These are phyloP conservation scores for Crocuta crocuta DNA, from an alignment of 2,113 vertebrate genomes.

Conservation along the genomic window DNA sequence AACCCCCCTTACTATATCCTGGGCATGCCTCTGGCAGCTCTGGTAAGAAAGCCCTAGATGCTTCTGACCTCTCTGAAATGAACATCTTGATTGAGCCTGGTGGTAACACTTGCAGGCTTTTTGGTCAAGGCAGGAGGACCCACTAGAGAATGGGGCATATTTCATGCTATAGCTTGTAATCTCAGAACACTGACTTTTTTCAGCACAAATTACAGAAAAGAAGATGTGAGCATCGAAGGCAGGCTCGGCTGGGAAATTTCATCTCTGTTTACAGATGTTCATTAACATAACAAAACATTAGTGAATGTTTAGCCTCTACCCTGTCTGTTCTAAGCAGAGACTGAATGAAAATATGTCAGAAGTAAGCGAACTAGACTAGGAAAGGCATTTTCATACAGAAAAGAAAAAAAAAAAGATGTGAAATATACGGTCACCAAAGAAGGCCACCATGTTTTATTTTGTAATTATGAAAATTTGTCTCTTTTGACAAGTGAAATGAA, in stretches of 20 bases:
- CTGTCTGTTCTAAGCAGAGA: neutral
- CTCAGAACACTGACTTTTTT: constrained; percentile 24
- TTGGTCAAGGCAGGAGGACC: constrained; percentile 3
- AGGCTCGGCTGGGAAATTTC: neutral
- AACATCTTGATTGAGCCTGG: neutral
- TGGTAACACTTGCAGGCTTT: neutral
- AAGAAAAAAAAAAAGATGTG: constrained; percentile 62
- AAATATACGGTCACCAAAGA: constrained; percentile 82
- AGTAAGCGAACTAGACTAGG: constrained; percentile 64
- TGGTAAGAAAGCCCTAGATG: neutral
- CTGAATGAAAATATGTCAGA: constrained; percentile 16
- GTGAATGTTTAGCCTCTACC: constrained; percentile 43
- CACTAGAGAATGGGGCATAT: neutral
- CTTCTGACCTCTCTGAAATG: constrained; percentile 7
- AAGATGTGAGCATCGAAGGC: neutral
- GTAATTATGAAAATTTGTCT: constrained; percentile 91
- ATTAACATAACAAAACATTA: constrained; percentile 76
- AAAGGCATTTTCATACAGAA: constrained; percentile 64
- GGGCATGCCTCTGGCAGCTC: neutral
- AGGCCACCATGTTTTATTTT: constrained; percentile 85
- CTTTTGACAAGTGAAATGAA: constrained; percentile 89
- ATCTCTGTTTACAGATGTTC: constrained; percentile 54
- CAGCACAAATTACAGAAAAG: constrained; percentile 48
- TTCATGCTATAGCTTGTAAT: neutral
- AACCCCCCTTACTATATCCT: neutral